Evolutionary conservation across 2,113 vertebrate species (phyloP).

Genomic region (Ciconia boyciana): DNA sequence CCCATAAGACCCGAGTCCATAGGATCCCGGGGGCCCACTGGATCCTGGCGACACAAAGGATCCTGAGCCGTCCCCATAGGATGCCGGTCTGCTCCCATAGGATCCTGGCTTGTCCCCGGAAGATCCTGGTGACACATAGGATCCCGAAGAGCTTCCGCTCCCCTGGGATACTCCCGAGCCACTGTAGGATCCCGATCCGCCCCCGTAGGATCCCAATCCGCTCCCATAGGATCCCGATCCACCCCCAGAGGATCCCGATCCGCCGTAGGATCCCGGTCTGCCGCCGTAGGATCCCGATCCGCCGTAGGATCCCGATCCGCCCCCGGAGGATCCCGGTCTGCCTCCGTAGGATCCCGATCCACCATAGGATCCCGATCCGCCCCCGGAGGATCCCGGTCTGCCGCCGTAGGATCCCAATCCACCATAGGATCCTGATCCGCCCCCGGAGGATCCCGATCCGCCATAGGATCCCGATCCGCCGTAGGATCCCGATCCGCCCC

Average conservation of each 20-base stretch:
- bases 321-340: rapidly evolving
- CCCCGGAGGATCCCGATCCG: too few relatives aligned
- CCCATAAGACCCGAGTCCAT: too few relatives aligned
- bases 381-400: too few relatives aligned
- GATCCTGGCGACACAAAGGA: background rate
- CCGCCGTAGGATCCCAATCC: too few relatives aligned
- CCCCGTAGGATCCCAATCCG: background rate
- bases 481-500: too few relatives aligned
- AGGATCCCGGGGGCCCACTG: background rate
- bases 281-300: too few relatives aligned
- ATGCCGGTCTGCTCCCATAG: slow-evolving; percentile 39
- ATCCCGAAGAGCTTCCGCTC: background rate
- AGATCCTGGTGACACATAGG: background rate
- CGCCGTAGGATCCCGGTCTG: background rate
- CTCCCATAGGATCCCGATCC: background rate
- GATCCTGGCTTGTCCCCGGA: background rate
- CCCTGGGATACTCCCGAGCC: background rate
- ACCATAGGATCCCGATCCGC: too few relatives aligned
- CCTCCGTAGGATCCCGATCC: too few relatives aligned
- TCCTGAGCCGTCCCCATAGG: slow-evolving; percentile 14
- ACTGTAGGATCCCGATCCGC: background rate
- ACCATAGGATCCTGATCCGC: too few relatives aligned
- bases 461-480: too few relatives aligned
- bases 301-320: background rate
- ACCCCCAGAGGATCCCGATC: background rate